A percentile compares a stretch with the other conserved stretches of the same genome.
These are phyloP conservation scores for Galago senegalensis DNA, from an alignment of 2,797 vertebrate genomes.

Conservation along the genomic window DNA sequence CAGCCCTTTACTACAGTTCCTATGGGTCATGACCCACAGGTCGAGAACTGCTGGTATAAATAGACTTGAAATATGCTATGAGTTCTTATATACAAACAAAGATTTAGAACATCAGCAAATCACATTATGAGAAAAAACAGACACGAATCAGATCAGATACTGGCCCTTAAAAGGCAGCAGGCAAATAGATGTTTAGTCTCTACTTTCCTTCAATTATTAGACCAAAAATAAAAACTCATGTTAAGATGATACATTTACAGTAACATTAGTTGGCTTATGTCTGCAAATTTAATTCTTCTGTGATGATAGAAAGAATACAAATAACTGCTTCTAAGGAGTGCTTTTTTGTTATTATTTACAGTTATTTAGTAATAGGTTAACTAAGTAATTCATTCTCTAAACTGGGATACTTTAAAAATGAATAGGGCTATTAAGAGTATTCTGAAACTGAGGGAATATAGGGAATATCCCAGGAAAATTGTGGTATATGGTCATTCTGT, in stretches of 20 bases:
- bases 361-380: constrained; percentile 19
- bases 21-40: too few species aligned
- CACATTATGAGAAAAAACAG: constrained; percentile 65
- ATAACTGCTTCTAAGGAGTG: not conserved
- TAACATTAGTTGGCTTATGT: not conserved
- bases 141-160: constrained; percentile 59
- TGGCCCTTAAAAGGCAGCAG: constrained; percentile 45
- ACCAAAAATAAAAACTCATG: not conserved
- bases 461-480: not conserved
- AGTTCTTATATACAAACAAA: constrained; percentile 71
- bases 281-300: constrained; percentile 39
- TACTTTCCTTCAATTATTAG: constrained; percentile 50
- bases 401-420: not conserved
- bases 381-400: not conserved
- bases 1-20: too few species aligned
- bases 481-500: not conserved
- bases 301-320: rapidly evolving
- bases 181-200: constrained; percentile 29
- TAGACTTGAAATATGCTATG: constrained; percentile 65
- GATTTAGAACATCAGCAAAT: constrained; percentile 57
- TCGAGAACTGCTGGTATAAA: not conserved
- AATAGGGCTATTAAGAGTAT: not conserved
- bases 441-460: not conserved
- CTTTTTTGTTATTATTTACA: not conserved
- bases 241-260: constrained; percentile 37